A percentile compares a stretch with the other conserved stretches of the same genome.
Conservation (phyloP, 2,113 vertebrate genomes). For the Atherinomorus stipes region DNA sequence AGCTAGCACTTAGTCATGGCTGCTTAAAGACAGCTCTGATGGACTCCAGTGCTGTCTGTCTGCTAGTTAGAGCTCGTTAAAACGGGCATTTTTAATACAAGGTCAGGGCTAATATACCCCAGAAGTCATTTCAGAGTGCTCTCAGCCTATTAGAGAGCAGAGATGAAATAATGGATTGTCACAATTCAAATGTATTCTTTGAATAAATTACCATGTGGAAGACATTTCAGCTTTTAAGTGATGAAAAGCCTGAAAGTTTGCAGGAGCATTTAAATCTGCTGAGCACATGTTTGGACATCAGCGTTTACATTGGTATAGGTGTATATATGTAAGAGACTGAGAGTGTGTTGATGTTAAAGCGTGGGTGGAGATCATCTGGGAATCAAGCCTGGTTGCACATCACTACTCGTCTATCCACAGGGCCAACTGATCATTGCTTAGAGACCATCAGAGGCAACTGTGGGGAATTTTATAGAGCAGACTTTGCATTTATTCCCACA, state of each 20-base stretch:
- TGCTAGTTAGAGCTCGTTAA: constrained; percentile 60
- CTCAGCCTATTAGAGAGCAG: constrained; percentile 38
- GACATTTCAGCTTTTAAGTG: neutral
- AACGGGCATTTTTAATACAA: constrained; percentile 45
- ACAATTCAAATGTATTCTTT: constrained; percentile 14
- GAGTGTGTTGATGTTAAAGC: constrained; percentile 19
- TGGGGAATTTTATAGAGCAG: constrained; percentile 19
- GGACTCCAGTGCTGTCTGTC: constrained; percentile 37
- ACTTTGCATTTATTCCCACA: constrained; percentile 31
- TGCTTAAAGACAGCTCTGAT: constrained; percentile 63
- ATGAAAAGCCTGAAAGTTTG: neutral
- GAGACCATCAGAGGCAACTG: constrained; percentile 44
- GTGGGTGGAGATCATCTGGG: constrained; percentile 45
- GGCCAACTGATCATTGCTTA: constrained; percentile 46
- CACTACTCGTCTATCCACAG: constrained; percentile 51
- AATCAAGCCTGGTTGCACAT: constrained; percentile 52
- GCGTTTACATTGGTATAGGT: constrained; percentile 4
- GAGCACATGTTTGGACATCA: constrained; percentile 6
- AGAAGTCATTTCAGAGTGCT: constrained; percentile 23
- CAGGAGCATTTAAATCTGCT: neutral
- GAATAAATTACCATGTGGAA: constrained; percentile 18
- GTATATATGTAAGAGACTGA: neutral
- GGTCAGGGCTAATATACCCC: constrained; percentile 61
- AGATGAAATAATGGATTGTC: constrained; percentile 40
- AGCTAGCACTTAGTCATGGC: constrained; percentile 65